These are phyloP conservation scores for Creontiades dilutus DNA, from an alignment of 2,888 invertebrate species.

Conservation along the genomic window DNA sequence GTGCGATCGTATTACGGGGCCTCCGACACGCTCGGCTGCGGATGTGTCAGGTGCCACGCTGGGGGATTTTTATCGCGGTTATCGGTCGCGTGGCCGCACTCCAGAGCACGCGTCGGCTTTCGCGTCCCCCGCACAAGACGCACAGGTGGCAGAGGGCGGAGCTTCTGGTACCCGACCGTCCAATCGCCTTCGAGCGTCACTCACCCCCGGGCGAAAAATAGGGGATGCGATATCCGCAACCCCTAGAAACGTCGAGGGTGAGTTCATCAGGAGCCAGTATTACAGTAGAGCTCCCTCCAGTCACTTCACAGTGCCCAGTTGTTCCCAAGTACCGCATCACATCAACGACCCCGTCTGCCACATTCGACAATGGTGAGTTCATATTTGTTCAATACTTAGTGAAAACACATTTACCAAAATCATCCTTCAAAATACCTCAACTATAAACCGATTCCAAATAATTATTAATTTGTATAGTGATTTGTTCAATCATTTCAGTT, in stretches of 20 bases:
- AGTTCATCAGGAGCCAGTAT: slow-evolving; percentile 22
- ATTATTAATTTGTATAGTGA: too few relatives aligned
- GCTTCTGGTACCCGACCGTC: not conserved
- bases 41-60: slow-evolving; percentile 19
- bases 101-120: slow-evolving; percentile 3
- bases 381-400: too few relatives aligned
- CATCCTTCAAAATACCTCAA: too few relatives aligned
- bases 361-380: slow-evolving; percentile 10
- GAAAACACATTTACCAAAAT: too few relatives aligned
- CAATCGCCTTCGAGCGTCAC: not conserved
- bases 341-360: not conserved
- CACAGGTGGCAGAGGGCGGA: slow-evolving; percentile 45
- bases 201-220: slow-evolving; percentile 19
- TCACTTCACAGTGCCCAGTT: not conserved
- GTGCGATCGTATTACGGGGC: not conserved
- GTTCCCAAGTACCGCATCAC: not conserved
- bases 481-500: too few relatives aligned
- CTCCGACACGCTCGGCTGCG: not conserved
- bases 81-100: slow-evolving; percentile 47
- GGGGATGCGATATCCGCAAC: not conserved
- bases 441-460: too few relatives aligned
- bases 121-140: slow-evolving; percentile 31
- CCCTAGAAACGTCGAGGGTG: slow-evolving; percentile 16
- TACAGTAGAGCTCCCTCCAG: not conserved
- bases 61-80: slow-evolving; percentile 43